phyloP scores from a whole-genome alignment of 2,888 invertebrate genomes.

The Leistus spinibarbis region DNA sequence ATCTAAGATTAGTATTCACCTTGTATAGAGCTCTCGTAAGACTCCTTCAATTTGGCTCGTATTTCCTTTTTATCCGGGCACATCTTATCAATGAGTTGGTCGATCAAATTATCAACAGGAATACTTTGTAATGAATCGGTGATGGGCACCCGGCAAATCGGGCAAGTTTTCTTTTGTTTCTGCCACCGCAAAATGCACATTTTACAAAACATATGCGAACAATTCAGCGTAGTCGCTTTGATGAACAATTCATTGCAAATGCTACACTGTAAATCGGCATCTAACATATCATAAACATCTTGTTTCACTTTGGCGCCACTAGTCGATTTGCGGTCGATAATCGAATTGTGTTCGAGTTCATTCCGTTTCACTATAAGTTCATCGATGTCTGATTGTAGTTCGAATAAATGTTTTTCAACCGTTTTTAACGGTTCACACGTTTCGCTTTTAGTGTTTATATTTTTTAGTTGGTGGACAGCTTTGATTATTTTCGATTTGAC shows the following conservation, averaged over 20 bases:
- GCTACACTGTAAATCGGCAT: slow-evolving; percentile 75
- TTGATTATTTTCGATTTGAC: slow-evolving; percentile 54
- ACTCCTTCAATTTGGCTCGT: slow-evolving; percentile 60
- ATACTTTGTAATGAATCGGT: slow-evolving; percentile 64
- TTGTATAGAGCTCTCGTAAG: slow-evolving; percentile 9
- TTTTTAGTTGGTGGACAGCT: slow-evolving; percentile 57
- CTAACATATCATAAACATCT: slow-evolving; percentile 57
- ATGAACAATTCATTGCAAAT: slow-evolving; percentile 79
- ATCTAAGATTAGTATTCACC: background rate
- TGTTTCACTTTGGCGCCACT: slow-evolving; percentile 45
- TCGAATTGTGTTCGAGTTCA: slow-evolving; percentile 52
- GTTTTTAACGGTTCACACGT: slow-evolving; percentile 54
- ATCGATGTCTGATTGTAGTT: slow-evolving; percentile 56
- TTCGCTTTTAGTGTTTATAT: slow-evolving; percentile 50
- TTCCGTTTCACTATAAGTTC: slow-evolving; percentile 57
- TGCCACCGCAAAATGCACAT: slow-evolving; percentile 75
- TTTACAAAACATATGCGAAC: slow-evolving; percentile 77
- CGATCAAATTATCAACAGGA: slow-evolving; percentile 75
- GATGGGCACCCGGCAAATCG: slow-evolving; percentile 67
- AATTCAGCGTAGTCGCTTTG: slow-evolving; percentile 70
- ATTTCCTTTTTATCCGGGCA: slow-evolving; percentile 64
- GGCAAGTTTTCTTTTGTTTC: slow-evolving; percentile 72
- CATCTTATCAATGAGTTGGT: slow-evolving; percentile 69
- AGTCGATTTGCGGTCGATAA: slow-evolving; percentile 34
- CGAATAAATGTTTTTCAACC: slow-evolving; percentile 54